A percentile compares a stretch with the other conserved stretches of the same genome.
These are phyloP conservation scores for Rhineura floridana DNA, from an alignment of 2,113 vertebrate genomes.

Conservation along the genomic window DNA sequence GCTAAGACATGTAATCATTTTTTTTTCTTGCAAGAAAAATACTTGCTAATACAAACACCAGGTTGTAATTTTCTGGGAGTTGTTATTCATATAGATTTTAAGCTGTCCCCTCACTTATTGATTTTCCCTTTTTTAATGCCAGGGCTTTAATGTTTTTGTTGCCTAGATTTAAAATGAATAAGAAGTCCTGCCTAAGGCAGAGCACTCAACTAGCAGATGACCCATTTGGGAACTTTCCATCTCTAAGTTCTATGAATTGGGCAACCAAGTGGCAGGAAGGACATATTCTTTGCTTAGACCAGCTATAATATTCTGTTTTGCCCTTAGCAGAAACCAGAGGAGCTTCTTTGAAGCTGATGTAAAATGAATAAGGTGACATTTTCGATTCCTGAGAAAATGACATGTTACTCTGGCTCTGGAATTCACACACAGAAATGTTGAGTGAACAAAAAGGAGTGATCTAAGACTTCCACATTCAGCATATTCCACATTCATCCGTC, in stretches of 20 bases:
- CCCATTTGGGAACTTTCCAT: no score
- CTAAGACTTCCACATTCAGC: not conserved
- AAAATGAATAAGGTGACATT: not conserved
- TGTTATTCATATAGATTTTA: not conserved
- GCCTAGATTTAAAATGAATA: not conserved
- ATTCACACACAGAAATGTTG: not conserved
- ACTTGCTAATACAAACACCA: not conserved
- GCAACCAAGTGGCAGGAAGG: not conserved
- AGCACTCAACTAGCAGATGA: not conserved
- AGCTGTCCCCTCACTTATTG: not conserved
- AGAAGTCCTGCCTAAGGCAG: not conserved
- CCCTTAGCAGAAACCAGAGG: not conserved
- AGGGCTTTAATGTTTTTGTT: not conserved
- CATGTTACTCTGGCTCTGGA: not conserved
- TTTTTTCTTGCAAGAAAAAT: not conserved
- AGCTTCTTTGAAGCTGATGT: not conserved
- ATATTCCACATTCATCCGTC: not conserved
- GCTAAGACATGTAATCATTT: not conserved
- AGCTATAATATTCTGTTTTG: not conserved
- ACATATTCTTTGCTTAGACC: not conserved
- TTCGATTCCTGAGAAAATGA: not conserved
- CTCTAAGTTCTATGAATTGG: not conserved
- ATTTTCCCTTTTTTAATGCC: not conserved
- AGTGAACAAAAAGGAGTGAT: not conserved
- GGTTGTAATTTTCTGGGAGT: not conserved